phyloP scores from a whole-genome alignment of 2,888 invertebrate genomes.

The Cyclophora albipunctata region DNA sequence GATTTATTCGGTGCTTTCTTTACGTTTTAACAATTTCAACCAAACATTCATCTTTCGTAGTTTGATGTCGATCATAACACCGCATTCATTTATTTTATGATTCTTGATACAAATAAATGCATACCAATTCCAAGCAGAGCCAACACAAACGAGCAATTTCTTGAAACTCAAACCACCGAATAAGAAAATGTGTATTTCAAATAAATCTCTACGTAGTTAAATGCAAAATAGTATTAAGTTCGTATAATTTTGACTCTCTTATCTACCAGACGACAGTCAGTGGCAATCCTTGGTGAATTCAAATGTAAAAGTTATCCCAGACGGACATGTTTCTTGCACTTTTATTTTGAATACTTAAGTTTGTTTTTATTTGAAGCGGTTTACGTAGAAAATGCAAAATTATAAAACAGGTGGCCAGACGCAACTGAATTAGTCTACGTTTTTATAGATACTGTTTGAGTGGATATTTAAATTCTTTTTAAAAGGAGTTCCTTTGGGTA shows the following conservation, averaged over 20 bases:
- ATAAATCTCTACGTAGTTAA: constrained; percentile 40
- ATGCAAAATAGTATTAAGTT: constrained; percentile 51
- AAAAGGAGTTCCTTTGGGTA: no score
- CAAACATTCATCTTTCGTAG: no score
- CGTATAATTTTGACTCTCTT: constrained; percentile 49
- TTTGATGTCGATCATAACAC: no score
- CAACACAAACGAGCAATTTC: not conserved
- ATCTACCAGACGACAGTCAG: constrained; percentile 38
- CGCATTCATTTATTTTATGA: no score
- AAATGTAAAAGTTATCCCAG: constrained; percentile 15
- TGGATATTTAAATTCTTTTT: no score
- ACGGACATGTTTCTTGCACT: constrained; percentile 8
- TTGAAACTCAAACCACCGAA: constrained; percentile 4
- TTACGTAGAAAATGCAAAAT: not conserved
- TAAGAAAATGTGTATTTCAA: constrained; percentile 29
- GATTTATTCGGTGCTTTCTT: no score
- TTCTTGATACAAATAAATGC: no score
- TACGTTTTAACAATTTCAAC: no score
- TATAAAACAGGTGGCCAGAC: not conserved
- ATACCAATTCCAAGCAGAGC: no score
- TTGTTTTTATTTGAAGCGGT: constrained; percentile 9
- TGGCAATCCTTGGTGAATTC: constrained; percentile 21
- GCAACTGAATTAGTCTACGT: no score
- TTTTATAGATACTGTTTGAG: no score
- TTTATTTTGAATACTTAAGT: constrained; percentile 9